phyloP scores from a whole-genome alignment of 2,113 vertebrate species.

The Alosa alosa region DNA sequence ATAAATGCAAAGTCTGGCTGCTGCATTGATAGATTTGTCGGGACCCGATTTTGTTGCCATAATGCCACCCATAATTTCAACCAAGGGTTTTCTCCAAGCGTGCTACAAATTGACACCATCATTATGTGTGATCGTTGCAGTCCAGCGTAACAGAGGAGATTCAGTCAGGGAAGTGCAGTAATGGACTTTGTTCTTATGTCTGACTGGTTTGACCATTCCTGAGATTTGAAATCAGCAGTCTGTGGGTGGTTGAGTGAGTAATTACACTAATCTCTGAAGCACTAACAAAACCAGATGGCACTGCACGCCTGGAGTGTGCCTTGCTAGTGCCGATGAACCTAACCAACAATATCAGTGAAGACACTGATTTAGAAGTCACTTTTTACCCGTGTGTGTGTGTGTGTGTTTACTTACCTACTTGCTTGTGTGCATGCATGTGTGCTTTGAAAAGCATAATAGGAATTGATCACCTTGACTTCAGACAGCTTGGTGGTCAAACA shows the following conservation, averaged over 20 bases:
- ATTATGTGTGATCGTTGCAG: not conserved
- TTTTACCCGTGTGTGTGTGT: slow-evolving; percentile 10
- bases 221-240: not conserved
- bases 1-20: not conserved
- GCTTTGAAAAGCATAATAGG: not conserved
- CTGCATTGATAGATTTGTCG: not conserved
- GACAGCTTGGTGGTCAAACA: not conserved
- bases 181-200: not conserved
- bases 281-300: not conserved
- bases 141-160: not conserved
- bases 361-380: slow-evolving; percentile 1
- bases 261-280: not conserved
- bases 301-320: not conserved
- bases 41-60: not conserved
- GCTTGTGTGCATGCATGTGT: not conserved
- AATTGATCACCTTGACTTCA: slow-evolving; percentile 14
- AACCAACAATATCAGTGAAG: not conserved
- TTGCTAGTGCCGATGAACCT: not conserved
- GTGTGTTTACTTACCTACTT: not conserved
- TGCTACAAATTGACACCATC: not conserved
- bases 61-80: not conserved
- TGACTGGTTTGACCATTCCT: not conserved
- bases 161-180: not conserved
- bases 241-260: not conserved
- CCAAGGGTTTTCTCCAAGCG: not conserved